These are phyloP conservation scores for Epinephelus awoara DNA, from an alignment of 2,797 vertebrate species.

Conservation along the genomic window DNA sequence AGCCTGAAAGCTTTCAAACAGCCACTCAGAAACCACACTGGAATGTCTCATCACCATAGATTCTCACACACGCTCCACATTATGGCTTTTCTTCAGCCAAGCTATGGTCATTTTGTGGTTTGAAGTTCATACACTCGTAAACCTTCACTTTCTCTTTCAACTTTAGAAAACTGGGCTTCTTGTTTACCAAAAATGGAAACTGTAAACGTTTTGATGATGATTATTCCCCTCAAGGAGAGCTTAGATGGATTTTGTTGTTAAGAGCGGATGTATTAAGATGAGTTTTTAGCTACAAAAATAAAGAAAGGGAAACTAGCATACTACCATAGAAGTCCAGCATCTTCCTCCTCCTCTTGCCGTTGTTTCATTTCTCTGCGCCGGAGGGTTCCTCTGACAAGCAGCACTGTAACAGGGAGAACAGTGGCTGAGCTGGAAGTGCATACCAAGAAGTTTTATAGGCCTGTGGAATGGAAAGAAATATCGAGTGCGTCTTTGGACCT, in stretches of 20 bases:
- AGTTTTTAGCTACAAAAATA: constrained; percentile 17
- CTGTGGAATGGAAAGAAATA: constrained; percentile 84
- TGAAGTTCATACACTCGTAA: constrained; percentile 46
- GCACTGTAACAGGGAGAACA: constrained; percentile 64
- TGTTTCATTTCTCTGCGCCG: constrained; percentile 46
- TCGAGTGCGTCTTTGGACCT: constrained; percentile 77
- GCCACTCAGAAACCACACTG: constrained; percentile 77
- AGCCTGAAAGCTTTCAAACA: constrained; percentile 61
- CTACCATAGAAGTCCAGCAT: constrained; percentile 49
- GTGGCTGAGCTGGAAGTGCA: constrained; percentile 74
- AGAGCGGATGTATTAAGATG: background rate
- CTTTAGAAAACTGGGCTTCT: constrained; percentile 18
- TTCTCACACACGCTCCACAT: constrained; percentile 74
- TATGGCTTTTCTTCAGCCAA: constrained; percentile 56
- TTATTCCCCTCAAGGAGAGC: constrained; percentile 1
- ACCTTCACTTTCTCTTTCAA: constrained; percentile 39
- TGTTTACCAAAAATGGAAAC: constrained; percentile 13
- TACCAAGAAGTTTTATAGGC: constrained; percentile 82
- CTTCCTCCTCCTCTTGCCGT: constrained; percentile 44
- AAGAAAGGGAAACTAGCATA: constrained; percentile 17
- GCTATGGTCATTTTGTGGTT: constrained; percentile 54
- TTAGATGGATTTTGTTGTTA: background rate
- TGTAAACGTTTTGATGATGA: constrained; percentile 1
- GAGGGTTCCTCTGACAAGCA: constrained; percentile 46
- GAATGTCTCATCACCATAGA: constrained; percentile 78